These are phyloP conservation scores for Diarsia brunnea DNA, from an alignment of 2,888 invertebrate genomes.

Conservation along the genomic window DNA sequence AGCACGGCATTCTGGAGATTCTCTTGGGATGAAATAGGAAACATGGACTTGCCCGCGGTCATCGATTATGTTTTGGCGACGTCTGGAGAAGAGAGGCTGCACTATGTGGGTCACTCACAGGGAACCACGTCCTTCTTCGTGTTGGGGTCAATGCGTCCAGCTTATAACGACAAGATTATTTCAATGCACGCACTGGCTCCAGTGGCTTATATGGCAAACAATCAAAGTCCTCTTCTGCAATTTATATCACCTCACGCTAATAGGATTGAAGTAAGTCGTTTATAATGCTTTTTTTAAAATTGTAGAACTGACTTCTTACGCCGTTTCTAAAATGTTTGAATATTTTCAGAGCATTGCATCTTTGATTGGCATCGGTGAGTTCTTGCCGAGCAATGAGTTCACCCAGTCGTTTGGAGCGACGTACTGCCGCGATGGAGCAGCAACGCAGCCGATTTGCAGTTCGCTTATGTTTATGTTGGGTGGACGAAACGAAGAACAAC, in stretches of 20 bases:
- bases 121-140: constrained; percentile 93
- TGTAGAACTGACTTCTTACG: neutral
- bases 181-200: constrained; percentile 93
- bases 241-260: constrained; percentile 83
- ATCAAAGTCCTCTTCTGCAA: constrained; percentile 86
- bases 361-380: constrained; percentile 91
- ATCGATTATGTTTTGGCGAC: constrained; percentile 92
- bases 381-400: constrained; percentile 91
- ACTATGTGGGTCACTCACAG: constrained; percentile 96
- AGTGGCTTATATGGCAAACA: constrained; percentile 91
- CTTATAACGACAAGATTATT: constrained; percentile 92
- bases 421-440: constrained; percentile 89
- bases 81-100: constrained; percentile 91
- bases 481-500: constrained; percentile 91
- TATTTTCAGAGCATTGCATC: constrained; percentile 77
- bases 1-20: constrained; percentile 92
- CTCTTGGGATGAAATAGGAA: constrained; percentile 96
- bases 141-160: constrained; percentile 91
- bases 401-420: constrained; percentile 86
- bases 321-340: neutral
- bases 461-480: constrained; percentile 92
- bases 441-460: constrained; percentile 91
- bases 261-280: constrained; percentile 81
- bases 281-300: neutral
- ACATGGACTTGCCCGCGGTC: constrained; percentile 94